Evolutionary conservation across 2,113 vertebrate genomes (phyloP), one percentile per base, ranked within the genome.

Genomic region (Tetrax tetrax): DNA sequence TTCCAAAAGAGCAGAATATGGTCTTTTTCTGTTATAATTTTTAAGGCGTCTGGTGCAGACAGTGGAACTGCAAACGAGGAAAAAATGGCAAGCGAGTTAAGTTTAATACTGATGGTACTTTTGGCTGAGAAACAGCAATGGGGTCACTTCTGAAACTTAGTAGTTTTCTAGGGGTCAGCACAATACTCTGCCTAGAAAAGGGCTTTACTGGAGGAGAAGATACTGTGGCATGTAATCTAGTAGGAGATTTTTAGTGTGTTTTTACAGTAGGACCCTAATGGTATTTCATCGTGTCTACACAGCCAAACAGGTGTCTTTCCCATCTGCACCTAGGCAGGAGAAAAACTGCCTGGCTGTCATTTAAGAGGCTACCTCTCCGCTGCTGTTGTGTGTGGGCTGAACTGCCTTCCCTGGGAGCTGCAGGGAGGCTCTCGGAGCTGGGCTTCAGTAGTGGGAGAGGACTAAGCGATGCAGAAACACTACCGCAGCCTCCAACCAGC

Each of bases 1-100:
- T 99, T 99, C 99, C 99, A 99, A 90, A 99, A 98, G 12, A 99
- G 98, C 94, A 99, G 98, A 81, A 99, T 97, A 1, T 99, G 99
- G 87, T 99, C 99, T 0, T 98, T 99, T 97, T 99, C 99, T 6
- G 98, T 98, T 90, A 99, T 95, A 65, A 99, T 98, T 97, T 99
- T 99, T 98, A 99, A 98, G 75, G 99, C 99, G 8, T 99, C 99
- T 0, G 99, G 99, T 75, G 99, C 98, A 31, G 98, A 98, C 41
- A 99, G 97, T 5, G 99, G 98, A 82, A 99, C 99, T 99, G 96
- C 38, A 96, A 96, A 90, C 22, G 19, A 65, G 86, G 86, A 50
- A 27, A 17, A 45, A 70, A 50, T 0, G 17, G 61, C 43, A 93
- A 71, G 83, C 1, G 4, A 19, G 33, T 87, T n/a, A 70, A 41